phyloP scores from a whole-genome alignment of 2,113 vertebrate genomes.

The Axis porcinus region DNA sequence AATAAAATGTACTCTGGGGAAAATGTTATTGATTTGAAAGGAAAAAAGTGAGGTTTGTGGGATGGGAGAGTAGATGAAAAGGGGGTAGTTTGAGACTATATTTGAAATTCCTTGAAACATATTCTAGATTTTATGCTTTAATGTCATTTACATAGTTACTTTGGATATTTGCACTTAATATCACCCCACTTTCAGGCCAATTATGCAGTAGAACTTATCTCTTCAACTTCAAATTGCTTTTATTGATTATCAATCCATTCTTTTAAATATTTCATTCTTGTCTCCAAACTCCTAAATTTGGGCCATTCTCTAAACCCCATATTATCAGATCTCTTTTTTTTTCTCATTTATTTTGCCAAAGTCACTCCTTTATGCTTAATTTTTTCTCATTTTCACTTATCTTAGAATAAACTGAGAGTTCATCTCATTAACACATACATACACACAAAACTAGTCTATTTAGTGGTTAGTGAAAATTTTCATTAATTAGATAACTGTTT shows the following conservation, averaged over 20 bases:
- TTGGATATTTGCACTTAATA: not conserved
- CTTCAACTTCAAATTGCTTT: not conserved
- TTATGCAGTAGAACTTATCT: not conserved
- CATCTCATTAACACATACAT: not conserved
- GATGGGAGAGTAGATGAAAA: not conserved
- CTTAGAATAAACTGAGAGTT: not conserved
- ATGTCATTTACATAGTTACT: not conserved
- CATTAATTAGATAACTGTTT: not conserved
- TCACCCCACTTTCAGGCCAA: not conserved
- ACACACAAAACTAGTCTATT: not conserved
- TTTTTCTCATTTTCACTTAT: not conserved
- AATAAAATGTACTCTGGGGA: not conserved
- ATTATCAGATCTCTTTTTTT: not conserved
- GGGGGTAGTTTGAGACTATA: not conserved
- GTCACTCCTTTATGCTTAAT: not conserved
- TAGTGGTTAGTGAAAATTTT: not conserved
- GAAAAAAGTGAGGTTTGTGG: not conserved
- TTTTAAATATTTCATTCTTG: not conserved
- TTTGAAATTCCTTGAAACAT: not conserved
- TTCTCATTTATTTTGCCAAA: not conserved
- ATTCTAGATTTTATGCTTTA: not conserved
- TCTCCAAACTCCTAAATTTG: not conserved
- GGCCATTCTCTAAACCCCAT: not conserved
- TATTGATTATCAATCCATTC: not conserved
- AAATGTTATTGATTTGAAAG: not conserved